Conservation (phyloP, 1,140 invertebrate genomes). For the Wasmannia auropunctata region DNA sequence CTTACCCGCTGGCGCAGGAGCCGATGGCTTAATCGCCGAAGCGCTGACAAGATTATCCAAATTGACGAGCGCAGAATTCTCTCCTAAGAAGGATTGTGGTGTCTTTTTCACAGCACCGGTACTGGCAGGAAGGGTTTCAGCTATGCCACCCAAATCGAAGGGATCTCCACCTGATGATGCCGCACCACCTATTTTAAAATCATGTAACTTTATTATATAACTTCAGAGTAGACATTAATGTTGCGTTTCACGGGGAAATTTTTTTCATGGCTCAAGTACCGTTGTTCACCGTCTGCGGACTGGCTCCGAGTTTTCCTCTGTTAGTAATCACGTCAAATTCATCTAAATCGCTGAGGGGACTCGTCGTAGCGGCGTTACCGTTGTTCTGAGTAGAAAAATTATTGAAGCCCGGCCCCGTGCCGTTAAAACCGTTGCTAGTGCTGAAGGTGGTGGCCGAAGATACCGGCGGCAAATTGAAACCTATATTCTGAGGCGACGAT, state of each 20-base stretch:
- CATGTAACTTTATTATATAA: neutral
- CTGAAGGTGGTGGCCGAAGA: slow-evolving; percentile 73
- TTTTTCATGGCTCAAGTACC: slow-evolving; percentile 75
- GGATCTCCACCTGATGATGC: slow-evolving; percentile 86
- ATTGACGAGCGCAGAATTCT: slow-evolving; percentile 97
- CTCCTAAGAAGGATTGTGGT: slow-evolving; percentile 96
- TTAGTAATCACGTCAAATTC: slow-evolving; percentile 94
- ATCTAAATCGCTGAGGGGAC: slow-evolving; percentile 90
- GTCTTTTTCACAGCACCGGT: slow-evolving; percentile 91
- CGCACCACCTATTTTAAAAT: slow-evolving; percentile 76
- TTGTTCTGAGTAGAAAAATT: slow-evolving; percentile 77
- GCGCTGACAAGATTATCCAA: slow-evolving; percentile 96
- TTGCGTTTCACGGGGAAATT: neutral
- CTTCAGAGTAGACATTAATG: neutral
- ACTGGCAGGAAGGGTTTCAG: slow-evolving; percentile 85
- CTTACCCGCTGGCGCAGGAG: slow-evolving; percentile 82
- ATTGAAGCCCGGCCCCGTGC: slow-evolving; percentile 77
- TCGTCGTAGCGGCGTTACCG: slow-evolving; percentile 75
- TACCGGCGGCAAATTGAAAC: slow-evolving; percentile 78
- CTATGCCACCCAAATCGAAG: slow-evolving; percentile 89
- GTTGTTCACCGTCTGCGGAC: slow-evolving; percentile 82
- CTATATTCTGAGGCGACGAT: slow-evolving; percentile 79
- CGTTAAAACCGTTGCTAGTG: slow-evolving; percentile 82
- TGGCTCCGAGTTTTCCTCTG: slow-evolving; percentile 84
- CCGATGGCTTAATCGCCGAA: slow-evolving; percentile 79